phyloP scores from a whole-genome alignment of 2,888 invertebrate genomes.

The Lasioglossum leucozonium region DNA sequence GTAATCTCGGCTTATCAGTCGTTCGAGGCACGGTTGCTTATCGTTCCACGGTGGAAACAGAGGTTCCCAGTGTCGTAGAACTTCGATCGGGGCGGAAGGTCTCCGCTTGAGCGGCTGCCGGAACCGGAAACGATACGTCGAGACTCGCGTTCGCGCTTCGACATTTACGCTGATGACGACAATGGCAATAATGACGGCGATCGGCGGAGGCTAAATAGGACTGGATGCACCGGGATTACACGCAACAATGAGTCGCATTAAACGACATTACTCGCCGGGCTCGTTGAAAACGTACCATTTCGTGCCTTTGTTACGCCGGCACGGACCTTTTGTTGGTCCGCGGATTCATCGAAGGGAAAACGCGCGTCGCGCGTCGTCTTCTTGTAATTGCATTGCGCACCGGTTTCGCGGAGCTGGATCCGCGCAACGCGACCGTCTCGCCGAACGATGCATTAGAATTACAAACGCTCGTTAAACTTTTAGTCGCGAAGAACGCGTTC shows the following conservation, averaged over 20 bases:
- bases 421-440: not conserved
- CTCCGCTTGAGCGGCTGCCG: conserved; percentile 44
- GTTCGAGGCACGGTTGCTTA: conserved; percentile 51
- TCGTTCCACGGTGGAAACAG: conserved; percentile 41
- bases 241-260: conserved; percentile 22
- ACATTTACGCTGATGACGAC: conserved; percentile 40
- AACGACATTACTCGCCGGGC: conserved; percentile 8
- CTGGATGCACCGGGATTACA: conserved; percentile 18
- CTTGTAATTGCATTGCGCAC: not conserved
- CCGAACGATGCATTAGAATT: conserved; percentile 27
- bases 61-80: conserved; percentile 26
- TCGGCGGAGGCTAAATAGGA: not conserved
- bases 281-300: conserved; percentile 8
- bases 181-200: conserved; percentile 37
- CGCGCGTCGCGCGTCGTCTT: not conserved
- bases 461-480: conserved; percentile 44
- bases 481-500: conserved; percentile 1
- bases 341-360: not conserved
- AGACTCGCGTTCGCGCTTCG: conserved; percentile 33
- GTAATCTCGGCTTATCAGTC: conserved; percentile 54
- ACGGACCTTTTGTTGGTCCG: conserved; percentile 11
- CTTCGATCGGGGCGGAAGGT: conserved; percentile 27
- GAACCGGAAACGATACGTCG: conserved; percentile 63
- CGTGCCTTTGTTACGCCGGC: not conserved
- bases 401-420: conserved; percentile 11